Evolutionary conservation across 2,888 invertebrate genomes (phyloP).

Genomic region (Eupithecia subumbrata): DNA sequence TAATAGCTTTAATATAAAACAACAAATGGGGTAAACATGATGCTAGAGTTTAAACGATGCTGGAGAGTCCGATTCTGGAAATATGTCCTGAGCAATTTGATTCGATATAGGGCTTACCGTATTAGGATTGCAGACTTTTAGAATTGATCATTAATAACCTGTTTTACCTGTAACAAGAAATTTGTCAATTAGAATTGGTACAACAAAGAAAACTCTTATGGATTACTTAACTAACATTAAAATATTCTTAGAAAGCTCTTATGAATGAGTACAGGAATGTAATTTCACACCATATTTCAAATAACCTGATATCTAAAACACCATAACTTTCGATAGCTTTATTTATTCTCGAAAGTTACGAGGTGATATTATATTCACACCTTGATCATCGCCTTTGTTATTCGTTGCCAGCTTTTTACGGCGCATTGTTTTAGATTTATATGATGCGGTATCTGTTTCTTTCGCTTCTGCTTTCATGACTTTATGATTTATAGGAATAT

Average conservation of each 20-base stretch:
- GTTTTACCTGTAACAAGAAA: background rate
- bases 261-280: too few relatives aligned
- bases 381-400: conserved; percentile 25
- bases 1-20: too few relatives aligned
- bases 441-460: conserved; percentile 31
- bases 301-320: background rate
- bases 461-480: conserved; percentile 31
- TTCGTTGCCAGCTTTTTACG: conserved; percentile 32
- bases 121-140: background rate
- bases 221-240: background rate
- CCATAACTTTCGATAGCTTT: conserved; percentile 13
- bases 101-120: background rate
- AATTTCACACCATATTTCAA: background rate
- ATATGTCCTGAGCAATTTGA: background rate
- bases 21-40: background rate
- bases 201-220: background rate
- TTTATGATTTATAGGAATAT: conserved; percentile 17
- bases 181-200: background rate
- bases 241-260: background rate
- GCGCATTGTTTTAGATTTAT: conserved; percentile 40
- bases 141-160: background rate
- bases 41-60: background rate
- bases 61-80: background rate
- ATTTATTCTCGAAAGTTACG: conserved; percentile 23
- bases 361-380: conserved; percentile 28